These are phyloP conservation scores for Xenopus borealis DNA, from an alignment of 2,113 vertebrate genomes.

Conservation along the genomic window DNA sequence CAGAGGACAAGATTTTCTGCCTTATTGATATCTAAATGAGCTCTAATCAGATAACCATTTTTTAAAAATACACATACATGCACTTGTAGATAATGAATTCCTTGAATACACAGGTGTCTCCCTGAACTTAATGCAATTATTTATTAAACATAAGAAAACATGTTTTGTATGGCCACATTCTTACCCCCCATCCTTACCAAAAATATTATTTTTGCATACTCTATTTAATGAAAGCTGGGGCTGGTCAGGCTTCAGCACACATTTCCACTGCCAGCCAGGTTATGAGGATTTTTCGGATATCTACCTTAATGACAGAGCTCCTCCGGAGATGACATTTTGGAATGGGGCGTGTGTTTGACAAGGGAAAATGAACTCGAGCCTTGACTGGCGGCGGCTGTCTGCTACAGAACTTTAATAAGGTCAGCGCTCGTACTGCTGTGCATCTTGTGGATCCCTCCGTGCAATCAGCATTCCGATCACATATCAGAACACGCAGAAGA, in stretches of 20 bases:
- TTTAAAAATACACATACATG: too few species aligned
- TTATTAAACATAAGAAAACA: too few species aligned
- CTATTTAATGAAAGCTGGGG: too few species aligned
- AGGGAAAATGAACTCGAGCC: conserved; percentile 33
- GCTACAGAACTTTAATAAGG: conserved; percentile 40
- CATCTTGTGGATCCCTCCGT: background rate
- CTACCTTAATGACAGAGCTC: conserved; percentile 22
- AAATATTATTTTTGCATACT: too few species aligned
- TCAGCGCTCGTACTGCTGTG: conserved; percentile 10
- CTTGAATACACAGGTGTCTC: too few species aligned
- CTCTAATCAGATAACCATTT: too few species aligned
- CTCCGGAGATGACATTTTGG: conserved; percentile 24
- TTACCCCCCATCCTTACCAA: too few species aligned
- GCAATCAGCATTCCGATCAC: conserved; percentile 26
- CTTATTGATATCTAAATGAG: too few species aligned
- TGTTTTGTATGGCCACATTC: too few species aligned
- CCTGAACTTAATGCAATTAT: too few species aligned
- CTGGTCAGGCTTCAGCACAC: conserved; percentile 4
- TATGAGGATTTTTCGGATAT: background rate
- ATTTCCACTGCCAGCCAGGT: conserved; percentile 16
- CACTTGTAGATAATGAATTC: too few species aligned
- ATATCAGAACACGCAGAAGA: conserved; percentile 3
- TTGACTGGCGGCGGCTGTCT: conserved; percentile 24
- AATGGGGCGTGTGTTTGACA: conserved; percentile 18
- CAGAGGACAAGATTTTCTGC: too few species aligned